Evolutionary conservation across 2,113 vertebrate species (phyloP).

Genomic region (Poeciliopsis retropinna): DNA sequence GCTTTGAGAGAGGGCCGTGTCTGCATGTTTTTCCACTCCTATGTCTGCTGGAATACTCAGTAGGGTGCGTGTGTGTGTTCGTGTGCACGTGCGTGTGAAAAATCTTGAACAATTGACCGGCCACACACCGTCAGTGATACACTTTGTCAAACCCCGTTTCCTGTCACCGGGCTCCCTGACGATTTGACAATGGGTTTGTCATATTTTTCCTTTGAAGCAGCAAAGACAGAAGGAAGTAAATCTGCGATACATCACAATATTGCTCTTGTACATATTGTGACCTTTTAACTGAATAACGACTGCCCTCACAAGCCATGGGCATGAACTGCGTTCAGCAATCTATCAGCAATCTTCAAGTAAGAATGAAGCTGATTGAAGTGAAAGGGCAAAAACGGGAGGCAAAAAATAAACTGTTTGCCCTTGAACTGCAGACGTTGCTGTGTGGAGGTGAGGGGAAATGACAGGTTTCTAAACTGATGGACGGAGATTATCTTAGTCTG

Average conservation of each 20-base stretch:
- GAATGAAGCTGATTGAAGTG: constrained; percentile 62
- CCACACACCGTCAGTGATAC: constrained; percentile 61
- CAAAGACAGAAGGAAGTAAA: constrained; percentile 14
- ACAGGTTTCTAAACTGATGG: constrained; percentile 47
- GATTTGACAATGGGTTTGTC: constrained; percentile 63
- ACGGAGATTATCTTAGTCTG: constrained; percentile 51
- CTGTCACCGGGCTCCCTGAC: constrained; percentile 64
- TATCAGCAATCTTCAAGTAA: constrained; percentile 59
- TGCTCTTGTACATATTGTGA: constrained; percentile 40
- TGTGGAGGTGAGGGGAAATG: constrained; percentile 30
- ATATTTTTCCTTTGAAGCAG: constrained; percentile 22
- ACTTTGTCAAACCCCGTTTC: constrained; percentile 70
- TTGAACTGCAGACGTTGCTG: constrained; percentile 55
- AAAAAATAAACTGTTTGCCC: constrained; percentile 64
- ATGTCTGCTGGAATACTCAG: constrained; percentile 52
- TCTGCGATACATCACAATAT: constrained; percentile 48
- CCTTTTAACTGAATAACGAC: constrained; percentile 62
- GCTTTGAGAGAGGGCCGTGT: constrained; percentile 78
- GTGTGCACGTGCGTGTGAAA: constrained; percentile 43
- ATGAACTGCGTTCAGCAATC: constrained; percentile 60
- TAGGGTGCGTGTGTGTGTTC: constrained; percentile 27
- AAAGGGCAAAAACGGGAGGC: constrained; percentile 62
- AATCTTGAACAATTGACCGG: constrained; percentile 56
- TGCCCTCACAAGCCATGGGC: constrained; percentile 14
- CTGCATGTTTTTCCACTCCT: constrained; percentile 69